Evolutionary conservation across 2,797 vertebrate genomes (phyloP).

Genomic region (Amblyraja radiata): DNA sequence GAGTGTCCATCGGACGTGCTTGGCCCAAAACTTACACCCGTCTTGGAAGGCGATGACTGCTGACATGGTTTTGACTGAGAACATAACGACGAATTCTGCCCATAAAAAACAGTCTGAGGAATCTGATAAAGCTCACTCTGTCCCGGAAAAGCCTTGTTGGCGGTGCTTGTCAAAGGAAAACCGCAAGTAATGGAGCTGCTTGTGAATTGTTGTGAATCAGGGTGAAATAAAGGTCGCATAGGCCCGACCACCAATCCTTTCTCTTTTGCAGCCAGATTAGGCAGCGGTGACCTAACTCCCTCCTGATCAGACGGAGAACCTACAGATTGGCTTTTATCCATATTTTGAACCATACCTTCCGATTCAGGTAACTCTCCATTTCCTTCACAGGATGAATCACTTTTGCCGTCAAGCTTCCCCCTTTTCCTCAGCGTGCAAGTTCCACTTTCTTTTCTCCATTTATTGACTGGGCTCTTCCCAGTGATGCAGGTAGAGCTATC

Average conservation of each 20-base stretch:
- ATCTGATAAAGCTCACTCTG: conserved; percentile 45
- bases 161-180: conserved; percentile 4
- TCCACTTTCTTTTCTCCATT: conserved; percentile 65
- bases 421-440: conserved; percentile 62
- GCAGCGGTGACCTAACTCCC: conserved; percentile 50
- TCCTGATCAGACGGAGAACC: conserved; percentile 59
- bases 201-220: conserved; percentile 41
- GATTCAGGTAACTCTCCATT: background rate
- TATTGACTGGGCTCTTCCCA: conserved; percentile 57
- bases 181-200: conserved; percentile 33
- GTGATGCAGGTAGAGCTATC: conserved; percentile 47
- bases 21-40: conserved; percentile 40
- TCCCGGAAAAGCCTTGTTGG: conserved; percentile 29
- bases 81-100: conserved; percentile 52
- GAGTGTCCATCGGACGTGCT: conserved; percentile 48
- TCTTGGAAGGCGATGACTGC: conserved; percentile 52
- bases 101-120: conserved; percentile 60
- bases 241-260: conserved; percentile 55
- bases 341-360: conserved; percentile 3
- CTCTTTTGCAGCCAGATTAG: conserved; percentile 46
- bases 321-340: conserved; percentile 42
- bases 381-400: conserved; percentile 39
- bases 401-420: conserved; percentile 54
- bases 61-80: conserved; percentile 53
- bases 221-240: conserved; percentile 50